phyloP scores from a whole-genome alignment of 2,888 invertebrate genomes.

The Vanessa cardui region DNA sequence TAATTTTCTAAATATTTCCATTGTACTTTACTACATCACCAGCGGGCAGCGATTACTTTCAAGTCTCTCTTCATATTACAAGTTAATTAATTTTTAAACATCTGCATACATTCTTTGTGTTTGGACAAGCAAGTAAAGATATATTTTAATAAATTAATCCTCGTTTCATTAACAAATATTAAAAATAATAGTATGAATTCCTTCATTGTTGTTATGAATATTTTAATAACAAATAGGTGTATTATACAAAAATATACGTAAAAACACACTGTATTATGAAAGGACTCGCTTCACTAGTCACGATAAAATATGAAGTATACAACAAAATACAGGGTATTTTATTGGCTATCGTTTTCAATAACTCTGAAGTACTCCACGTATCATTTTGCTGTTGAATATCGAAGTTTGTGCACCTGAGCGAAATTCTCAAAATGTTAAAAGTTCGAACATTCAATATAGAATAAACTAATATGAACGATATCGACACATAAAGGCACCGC shows the following conservation, averaged over 20 bases:
- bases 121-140: too few relatives aligned
- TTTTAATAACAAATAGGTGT: not conserved
- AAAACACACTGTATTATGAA: constrained; percentile 9
- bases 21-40: too few relatives aligned
- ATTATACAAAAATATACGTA: not conserved
- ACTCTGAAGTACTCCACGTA: constrained; percentile 11
- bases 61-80: too few relatives aligned
- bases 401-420: constrained; percentile 25
- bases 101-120: too few relatives aligned
- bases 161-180: too few relatives aligned
- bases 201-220: not conserved
- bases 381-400: constrained; percentile 21
- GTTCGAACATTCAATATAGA: constrained; percentile 9
- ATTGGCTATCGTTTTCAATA: constrained; percentile 25
- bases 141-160: too few relatives aligned
- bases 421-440: constrained; percentile 21
- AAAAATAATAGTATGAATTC: not conserved
- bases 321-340: constrained; percentile 14
- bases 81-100: too few relatives aligned
- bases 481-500: not conserved
- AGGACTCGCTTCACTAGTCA: constrained; percentile 6
- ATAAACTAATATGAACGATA: not conserved
- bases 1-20: too few relatives aligned
- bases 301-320: constrained; percentile 10
- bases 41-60: too few relatives aligned